phyloP scores from a whole-genome alignment of 2,888 invertebrate genomes.

The Stenurella melanura region DNA sequence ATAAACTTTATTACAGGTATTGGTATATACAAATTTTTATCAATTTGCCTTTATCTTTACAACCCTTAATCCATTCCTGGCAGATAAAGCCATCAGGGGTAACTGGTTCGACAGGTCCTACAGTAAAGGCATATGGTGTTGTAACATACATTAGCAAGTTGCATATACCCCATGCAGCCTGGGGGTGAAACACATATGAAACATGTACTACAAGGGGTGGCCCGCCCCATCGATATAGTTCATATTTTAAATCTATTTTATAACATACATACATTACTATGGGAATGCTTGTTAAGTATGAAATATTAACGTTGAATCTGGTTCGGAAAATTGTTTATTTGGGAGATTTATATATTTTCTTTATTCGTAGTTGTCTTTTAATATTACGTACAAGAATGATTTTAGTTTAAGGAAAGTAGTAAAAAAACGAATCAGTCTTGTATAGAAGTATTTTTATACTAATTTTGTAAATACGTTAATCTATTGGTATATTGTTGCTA shows the following conservation, averaged over 20 bases:
- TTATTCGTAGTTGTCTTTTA: neutral
- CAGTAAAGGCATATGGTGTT: slow-evolving; percentile 69
- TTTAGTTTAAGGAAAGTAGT: neutral
- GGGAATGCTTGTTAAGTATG: slow-evolving; percentile 15
- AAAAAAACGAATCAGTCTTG: no score
- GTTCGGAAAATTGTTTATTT: no score
- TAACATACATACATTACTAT: slow-evolving; percentile 28
- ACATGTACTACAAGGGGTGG: slow-evolving; percentile 68
- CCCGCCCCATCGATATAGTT: slow-evolving; percentile 69
- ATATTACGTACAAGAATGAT: neutral
- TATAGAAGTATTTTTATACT: no score
- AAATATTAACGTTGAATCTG: neutral
- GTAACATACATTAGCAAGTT: slow-evolving; percentile 72
- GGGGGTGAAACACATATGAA: slow-evolving; percentile 67
- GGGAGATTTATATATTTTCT: neutral
- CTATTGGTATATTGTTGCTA: no score
- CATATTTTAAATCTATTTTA: slow-evolving; percentile 53
- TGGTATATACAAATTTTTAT: no score
- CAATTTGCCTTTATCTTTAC: no score
- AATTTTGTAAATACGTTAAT: no score
- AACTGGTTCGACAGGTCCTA: slow-evolving; percentile 69
- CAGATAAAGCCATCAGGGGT: slow-evolving; percentile 63
- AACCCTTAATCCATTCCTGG: slow-evolving; percentile 19
- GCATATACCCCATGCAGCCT: slow-evolving; percentile 66
- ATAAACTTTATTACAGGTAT: no score